A percentile compares a stretch with the other conserved stretches of the same genome.
Evolutionary conservation across 2,113 vertebrate genomes (phyloP).

Genomic region (Spea multiplicata): DNA sequence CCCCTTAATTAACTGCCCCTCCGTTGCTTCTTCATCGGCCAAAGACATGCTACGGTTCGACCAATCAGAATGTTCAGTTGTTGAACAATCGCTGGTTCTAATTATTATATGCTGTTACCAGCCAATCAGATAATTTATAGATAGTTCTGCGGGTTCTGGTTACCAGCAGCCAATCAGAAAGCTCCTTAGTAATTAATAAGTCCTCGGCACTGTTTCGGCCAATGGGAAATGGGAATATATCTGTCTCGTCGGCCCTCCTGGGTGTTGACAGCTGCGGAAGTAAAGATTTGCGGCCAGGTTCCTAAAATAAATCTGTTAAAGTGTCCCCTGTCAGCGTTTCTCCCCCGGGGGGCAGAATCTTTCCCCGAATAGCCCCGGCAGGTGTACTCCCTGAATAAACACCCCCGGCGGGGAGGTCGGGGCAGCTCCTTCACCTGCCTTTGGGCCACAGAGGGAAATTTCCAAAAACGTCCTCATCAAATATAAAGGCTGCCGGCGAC

Average conservation of each 20-base stretch:
- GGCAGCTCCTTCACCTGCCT: background rate
- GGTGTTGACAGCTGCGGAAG: constrained; percentile 28
- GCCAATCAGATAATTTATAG: background rate
- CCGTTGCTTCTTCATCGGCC: too few species aligned
- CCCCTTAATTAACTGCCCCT: too few species aligned
- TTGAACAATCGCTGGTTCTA: background rate
- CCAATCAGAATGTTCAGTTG: too few species aligned
- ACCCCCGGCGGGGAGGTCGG: background rate
- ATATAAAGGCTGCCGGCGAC: too few species aligned
- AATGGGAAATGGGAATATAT: background rate
- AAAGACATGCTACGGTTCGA: too few species aligned
- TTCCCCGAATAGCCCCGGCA: background rate
- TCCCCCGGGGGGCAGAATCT: background rate
- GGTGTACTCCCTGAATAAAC: constrained; percentile 20
- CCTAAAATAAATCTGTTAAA: constrained; percentile 32
- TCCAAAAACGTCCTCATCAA: too few species aligned
- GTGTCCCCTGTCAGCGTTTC: background rate
- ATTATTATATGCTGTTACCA: background rate
- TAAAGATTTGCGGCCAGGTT: background rate
- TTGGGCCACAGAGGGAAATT: background rate
- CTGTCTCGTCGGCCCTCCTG: background rate
- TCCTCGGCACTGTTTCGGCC: too few species aligned
- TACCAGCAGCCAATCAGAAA: too few species aligned
- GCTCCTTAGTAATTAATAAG: too few species aligned
- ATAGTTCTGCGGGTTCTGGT: too few species aligned